Base-by-base conservation (phyloP, 2,888 invertebrate genomes). In the Limnephilus auricula region DNA sequence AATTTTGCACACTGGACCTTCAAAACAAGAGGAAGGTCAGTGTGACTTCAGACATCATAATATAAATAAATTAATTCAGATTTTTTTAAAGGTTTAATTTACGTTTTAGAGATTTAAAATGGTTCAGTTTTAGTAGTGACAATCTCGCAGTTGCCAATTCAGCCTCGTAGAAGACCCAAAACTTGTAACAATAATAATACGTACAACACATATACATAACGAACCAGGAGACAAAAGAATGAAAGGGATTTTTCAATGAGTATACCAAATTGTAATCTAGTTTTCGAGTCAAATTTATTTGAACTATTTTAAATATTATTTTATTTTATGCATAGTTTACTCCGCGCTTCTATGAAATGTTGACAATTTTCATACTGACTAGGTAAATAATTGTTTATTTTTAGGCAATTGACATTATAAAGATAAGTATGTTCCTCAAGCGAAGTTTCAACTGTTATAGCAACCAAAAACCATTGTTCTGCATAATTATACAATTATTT, bases 241-340 rank as follows among this genome's bases (percentile, higher is more conserved):
- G 65, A 65, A 65, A 65, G 65, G 25, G 65, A 82, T 82, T 82
- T 82, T 80, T 34, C 25, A 34, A 82, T 34, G 82, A 82, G n/a
- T n/a, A 82, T 82, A 82, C 82, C 82, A 82, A 82, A 82, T 82
- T 82, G 82, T 82, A 82, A 82, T 82, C 34, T 82, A 82, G 82
- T 82, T 82, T 82, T 31, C 34, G 82, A 82, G 82, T 82, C 82
- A 37, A 82, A 82, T 82, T 37, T 32, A 82, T 82, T 82, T 82
- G 9, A 82, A 34, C 2, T 82, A 34, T 82, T 82, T 82, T 34
- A 34, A 82, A 34, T 34, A 82, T 82, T 9, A 34, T 34, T 34
- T 34, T 37, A 82, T 82, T 82, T 82, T 82, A 82, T 82, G 82
- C 82, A 18, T 82, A 82, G 82, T 82, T 82, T 82, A 82, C 32